Evolutionary conservation across 2,888 invertebrate genomes (phyloP).

Genomic region (Clepsis dumicolana): DNA sequence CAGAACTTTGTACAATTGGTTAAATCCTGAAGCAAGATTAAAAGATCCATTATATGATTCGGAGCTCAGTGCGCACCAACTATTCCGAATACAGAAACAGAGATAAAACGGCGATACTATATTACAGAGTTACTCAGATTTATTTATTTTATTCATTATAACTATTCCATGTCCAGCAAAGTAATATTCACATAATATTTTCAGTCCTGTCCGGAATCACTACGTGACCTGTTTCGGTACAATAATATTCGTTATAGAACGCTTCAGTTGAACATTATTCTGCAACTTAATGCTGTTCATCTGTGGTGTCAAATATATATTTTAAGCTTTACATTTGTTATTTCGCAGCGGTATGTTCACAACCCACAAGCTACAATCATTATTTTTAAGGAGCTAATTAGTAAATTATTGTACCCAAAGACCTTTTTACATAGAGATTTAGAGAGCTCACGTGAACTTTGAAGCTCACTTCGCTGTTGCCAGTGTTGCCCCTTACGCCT

Average conservation of each 20-base stretch:
- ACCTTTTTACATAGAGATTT: slow-evolving; percentile 45
- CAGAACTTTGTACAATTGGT: slow-evolving; percentile 12
- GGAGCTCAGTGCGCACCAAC: slow-evolving; percentile 12
- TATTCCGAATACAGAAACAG: slow-evolving; percentile 9
- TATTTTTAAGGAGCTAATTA: slow-evolving; percentile 13
- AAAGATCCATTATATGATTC: neutral
- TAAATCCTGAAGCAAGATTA: slow-evolving; percentile 5
- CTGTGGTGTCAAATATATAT: neutral
- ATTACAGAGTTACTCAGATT: slow-evolving; percentile 16
- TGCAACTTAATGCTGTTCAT: neutral
- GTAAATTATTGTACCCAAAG: slow-evolving; percentile 38
- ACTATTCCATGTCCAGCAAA: slow-evolving; percentile 14
- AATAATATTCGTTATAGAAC: slow-evolving; percentile 16
- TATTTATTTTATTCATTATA: neutral
- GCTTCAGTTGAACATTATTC: neutral
- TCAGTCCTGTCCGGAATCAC: slow-evolving; percentile 51
- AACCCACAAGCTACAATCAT: neutral
- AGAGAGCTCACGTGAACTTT: slow-evolving; percentile 51
- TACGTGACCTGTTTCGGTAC: slow-evolving; percentile 21
- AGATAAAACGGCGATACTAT: slow-evolving; percentile 2
- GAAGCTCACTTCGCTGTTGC: slow-evolving; percentile 3
- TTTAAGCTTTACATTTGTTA: neutral
- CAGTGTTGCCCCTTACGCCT: too few species aligned
- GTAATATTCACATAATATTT: slow-evolving; percentile 52
- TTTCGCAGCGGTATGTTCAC: neutral